A percentile compares a stretch with the other conserved stretches of the same genome.
phyloP scores from a whole-genome alignment of 2,888 invertebrate species.

The Dromius quadrimaculatus region DNA sequence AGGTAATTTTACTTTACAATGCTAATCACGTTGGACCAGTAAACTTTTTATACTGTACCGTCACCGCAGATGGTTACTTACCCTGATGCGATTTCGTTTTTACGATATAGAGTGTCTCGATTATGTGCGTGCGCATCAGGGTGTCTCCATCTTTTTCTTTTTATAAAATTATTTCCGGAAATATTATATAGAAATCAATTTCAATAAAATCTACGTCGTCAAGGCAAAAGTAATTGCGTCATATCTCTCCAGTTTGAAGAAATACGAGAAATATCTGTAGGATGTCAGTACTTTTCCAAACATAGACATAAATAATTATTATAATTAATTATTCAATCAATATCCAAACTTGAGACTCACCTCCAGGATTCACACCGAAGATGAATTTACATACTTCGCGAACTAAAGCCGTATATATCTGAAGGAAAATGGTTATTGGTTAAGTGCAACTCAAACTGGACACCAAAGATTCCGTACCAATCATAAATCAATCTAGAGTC shows the following conservation, averaged over 20 bases:
- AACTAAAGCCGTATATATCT: too few species aligned
- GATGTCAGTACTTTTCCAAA: too few species aligned
- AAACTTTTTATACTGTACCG: conserved; percentile 28
- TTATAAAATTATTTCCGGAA: neutral
- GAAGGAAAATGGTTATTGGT: too few species aligned
- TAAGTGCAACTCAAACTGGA: too few species aligned
- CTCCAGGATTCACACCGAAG: too few species aligned
- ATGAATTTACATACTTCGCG: too few species aligned
- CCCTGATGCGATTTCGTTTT: conserved; percentile 30
- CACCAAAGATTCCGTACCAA: too few species aligned
- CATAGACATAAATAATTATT: too few species aligned
- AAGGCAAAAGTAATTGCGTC: neutral
- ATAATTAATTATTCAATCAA: too few species aligned
- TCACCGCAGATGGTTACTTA: conserved; percentile 27
- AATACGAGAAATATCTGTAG: neutral
- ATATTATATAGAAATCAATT: neutral
- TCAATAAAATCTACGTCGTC: neutral
- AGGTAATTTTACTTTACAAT: conserved; percentile 24
- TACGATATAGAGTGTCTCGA: conserved; percentile 10
- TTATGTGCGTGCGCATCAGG: conserved; percentile 23
- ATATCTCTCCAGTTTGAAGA: too few species aligned
- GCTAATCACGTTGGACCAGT: conserved; percentile 29
- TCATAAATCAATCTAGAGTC: too few species aligned
- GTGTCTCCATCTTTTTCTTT: neutral
- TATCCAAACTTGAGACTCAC: too few species aligned